A percentile compares a stretch with the other conserved stretches of the same genome.
These are phyloP conservation scores for Epistrophe eligans DNA, from an alignment of 2,888 invertebrate species.

Conservation along the genomic window DNA sequence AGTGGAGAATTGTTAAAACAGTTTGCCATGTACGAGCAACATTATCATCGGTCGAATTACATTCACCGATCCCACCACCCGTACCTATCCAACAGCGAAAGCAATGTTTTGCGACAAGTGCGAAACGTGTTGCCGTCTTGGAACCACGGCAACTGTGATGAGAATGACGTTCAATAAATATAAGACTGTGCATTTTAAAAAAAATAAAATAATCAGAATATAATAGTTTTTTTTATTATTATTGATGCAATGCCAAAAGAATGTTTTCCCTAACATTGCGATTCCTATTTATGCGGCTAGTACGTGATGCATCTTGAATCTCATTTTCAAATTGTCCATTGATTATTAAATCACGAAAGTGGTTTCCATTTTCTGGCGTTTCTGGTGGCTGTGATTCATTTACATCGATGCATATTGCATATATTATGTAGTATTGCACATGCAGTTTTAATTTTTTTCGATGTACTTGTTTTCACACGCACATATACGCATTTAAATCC, in stretches of 20 bases:
- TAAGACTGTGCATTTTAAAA: too few relatives aligned
- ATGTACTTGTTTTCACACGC: not conserved
- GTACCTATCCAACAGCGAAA: not conserved
- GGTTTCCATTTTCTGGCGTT: not conserved
- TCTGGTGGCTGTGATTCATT: not conserved
- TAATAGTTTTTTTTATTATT: too few relatives aligned
- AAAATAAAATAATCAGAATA: too few relatives aligned
- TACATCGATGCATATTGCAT: not conserved
- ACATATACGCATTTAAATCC: not conserved
- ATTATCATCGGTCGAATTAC: too few relatives aligned
- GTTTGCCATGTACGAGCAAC: too few relatives aligned
- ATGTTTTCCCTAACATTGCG: not conserved
- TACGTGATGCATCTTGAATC: not conserved
- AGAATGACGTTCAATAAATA: too few relatives aligned
- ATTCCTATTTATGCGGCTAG: not conserved
- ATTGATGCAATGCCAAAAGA: too few relatives aligned
- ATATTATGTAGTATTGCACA: slow-evolving; percentile 11
- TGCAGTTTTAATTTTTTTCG: slow-evolving; percentile 1
- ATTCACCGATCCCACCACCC: too few relatives aligned
- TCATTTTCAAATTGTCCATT: not conserved
- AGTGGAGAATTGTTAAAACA: not conserved
- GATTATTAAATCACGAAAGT: not conserved
- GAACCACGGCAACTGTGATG: not conserved
- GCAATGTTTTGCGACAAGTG: not conserved
- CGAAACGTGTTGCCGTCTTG: not conserved